Conservation (phyloP, 2,888 invertebrate genomes). For the Drosophila bunnanda region DNA sequence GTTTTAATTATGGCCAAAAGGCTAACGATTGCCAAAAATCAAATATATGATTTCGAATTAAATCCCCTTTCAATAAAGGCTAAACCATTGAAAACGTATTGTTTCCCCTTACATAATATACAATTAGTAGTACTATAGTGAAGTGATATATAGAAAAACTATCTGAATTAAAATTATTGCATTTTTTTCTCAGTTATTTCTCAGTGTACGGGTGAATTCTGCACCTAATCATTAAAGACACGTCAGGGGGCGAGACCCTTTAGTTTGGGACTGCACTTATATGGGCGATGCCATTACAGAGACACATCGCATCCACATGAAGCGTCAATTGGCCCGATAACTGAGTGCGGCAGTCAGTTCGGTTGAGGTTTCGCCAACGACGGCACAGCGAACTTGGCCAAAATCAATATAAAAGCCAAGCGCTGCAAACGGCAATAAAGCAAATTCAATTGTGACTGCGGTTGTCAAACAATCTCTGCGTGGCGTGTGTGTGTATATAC, state of each 20-base stretch:
- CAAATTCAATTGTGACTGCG: constrained; percentile 74
- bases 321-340: constrained; percentile 45
- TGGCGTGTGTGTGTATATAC: constrained; percentile 44
- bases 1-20: too few relatives aligned
- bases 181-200: too few relatives aligned
- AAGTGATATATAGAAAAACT: too few relatives aligned
- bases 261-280: constrained; percentile 34
- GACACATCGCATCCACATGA: constrained; percentile 28
- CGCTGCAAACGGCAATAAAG: constrained; percentile 55
- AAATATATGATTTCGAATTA: too few relatives aligned
- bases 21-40: too few relatives aligned
- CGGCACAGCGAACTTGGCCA: constrained; percentile 38
- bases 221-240: constrained; percentile 48
- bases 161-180: too few relatives aligned
- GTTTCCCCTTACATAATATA: too few relatives aligned
- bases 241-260: constrained; percentile 53
- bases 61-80: too few relatives aligned
- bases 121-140: too few relatives aligned
- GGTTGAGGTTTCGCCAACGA: constrained; percentile 4
- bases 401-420: constrained; percentile 59
- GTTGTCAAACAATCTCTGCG: constrained; percentile 72
- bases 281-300: constrained; percentile 50
- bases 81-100: too few relatives aligned
- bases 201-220: constrained; percentile 12
- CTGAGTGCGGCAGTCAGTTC: constrained; percentile 32